These are phyloP conservation scores for Echinarachnius parma DNA, from an alignment of 53 echinoderm and acorn worm species.

Conservation along the genomic window DNA sequence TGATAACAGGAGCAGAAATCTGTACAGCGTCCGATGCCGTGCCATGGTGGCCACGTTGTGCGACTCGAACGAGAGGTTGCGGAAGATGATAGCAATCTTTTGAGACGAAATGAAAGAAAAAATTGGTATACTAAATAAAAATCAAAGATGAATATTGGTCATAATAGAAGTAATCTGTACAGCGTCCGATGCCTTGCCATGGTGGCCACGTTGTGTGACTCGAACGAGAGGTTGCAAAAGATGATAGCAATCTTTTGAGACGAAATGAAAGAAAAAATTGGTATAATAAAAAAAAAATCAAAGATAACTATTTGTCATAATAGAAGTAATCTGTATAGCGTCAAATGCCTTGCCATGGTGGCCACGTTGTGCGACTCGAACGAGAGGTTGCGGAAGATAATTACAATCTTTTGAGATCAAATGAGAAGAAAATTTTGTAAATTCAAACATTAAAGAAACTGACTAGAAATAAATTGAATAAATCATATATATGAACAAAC, in stretches of 20 bases:
- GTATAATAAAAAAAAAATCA: too few relatives aligned
- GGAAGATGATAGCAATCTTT: constrained; percentile 91
- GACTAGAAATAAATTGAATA: too few relatives aligned
- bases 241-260: constrained; percentile 96
- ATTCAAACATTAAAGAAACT: too few relatives aligned
- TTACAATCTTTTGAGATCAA: constrained; percentile 92
- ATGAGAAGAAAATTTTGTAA: too few relatives aligned
- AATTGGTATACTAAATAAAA: too few relatives aligned
- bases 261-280: too few relatives aligned
- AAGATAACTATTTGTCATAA: too few relatives aligned
- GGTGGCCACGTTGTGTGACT: constrained; percentile 66
- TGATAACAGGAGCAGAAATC: constrained; percentile 79
- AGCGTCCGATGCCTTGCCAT: constrained; percentile 90
- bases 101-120: too few relatives aligned
- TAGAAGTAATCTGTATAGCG: constrained; percentile 82
- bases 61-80: constrained; percentile 94
- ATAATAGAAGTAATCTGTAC: constrained; percentile 81
- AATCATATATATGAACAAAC: too few relatives aligned
- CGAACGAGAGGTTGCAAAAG: constrained; percentile 94
- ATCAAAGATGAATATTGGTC: too few relatives aligned
- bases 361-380: constrained; percentile 83
- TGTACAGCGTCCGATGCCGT: constrained; percentile 77
- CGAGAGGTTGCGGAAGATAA: constrained; percentile 91
- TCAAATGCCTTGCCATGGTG: constrained; percentile 83
- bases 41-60: constrained; percentile 83